phyloP scores from a whole-genome alignment of 2,888 invertebrate genomes.

The Acleris holmiana region DNA sequence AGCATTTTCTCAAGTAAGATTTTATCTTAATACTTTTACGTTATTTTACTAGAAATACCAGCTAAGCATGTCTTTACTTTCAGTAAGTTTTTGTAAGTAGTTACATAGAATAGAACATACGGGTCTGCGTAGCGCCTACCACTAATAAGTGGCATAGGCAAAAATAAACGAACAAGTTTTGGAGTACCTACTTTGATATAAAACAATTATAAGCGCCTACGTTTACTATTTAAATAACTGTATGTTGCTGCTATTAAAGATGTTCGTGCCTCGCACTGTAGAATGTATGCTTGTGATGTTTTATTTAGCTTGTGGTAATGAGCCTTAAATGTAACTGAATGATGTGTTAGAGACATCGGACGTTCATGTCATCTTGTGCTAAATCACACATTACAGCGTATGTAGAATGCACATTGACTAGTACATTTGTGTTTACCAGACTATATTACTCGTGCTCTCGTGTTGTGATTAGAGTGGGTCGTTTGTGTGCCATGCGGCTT shows the following conservation, averaged over 20 bases:
- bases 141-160: background rate
- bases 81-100: conserved; percentile 17
- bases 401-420: conserved; percentile 30
- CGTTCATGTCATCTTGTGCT: conserved; percentile 29
- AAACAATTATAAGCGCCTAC: conserved; percentile 52
- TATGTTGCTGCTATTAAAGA: conserved; percentile 59
- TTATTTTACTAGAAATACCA: background rate
- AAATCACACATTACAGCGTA: conserved; percentile 27
- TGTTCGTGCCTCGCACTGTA: conserved; percentile 56
- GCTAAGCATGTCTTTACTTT: conserved; percentile 28
- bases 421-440: conserved; percentile 22
- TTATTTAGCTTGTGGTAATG: conserved; percentile 42
- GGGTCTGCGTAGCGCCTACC: background rate
- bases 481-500: conserved; percentile 66
- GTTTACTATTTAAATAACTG: conserved; percentile 54
- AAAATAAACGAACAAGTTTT: conserved; percentile 23
- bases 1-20: conserved; percentile 93
- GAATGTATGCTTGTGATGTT: conserved; percentile 55
- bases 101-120: background rate
- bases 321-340: conserved; percentile 33
- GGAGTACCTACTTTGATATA: conserved; percentile 56
- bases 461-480: conserved; percentile 64
- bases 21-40: conserved; percentile 33
- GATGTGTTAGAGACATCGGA: conserved; percentile 28
- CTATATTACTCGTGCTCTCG: conserved; percentile 21